These are phyloP conservation scores for Parasteatoda lunata DNA, from an alignment of 2,888 invertebrate species.

Conservation along the genomic window DNA sequence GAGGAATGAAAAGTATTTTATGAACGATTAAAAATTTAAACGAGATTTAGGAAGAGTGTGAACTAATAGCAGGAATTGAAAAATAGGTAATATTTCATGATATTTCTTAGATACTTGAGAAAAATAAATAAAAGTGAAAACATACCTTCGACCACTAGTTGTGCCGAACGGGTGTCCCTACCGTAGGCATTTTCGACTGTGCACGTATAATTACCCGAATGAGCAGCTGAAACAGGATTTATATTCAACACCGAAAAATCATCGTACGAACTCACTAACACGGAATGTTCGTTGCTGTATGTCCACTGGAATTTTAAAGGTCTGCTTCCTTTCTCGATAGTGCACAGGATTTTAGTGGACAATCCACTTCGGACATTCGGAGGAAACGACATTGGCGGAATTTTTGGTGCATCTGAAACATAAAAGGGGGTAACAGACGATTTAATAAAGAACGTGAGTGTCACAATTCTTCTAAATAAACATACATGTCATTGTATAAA, in stretches of 20 bases:
- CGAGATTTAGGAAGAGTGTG: too few relatives aligned
- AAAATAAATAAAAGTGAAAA: background rate
- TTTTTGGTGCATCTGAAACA: conserved; percentile 46
- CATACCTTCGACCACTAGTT: conserved; percentile 48
- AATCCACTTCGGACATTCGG: conserved; percentile 41
- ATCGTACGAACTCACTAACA: background rate
- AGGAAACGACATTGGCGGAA: conserved; percentile 43
- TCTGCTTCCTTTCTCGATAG: conserved; percentile 31
- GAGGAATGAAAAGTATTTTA: too few relatives aligned
- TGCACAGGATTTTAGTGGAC: conserved; percentile 34
- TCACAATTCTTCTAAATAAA: too few relatives aligned
- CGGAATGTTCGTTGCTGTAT: conserved; percentile 15
- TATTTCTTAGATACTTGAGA: background rate
- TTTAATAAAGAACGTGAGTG: too few relatives aligned
- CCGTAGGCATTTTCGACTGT: conserved; percentile 45
- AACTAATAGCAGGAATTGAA: too few relatives aligned
- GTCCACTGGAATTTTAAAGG: conserved; percentile 48
- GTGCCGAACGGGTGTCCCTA: conserved; percentile 42
- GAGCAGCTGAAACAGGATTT: conserved; percentile 30
- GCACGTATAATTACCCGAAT: conserved; percentile 67
- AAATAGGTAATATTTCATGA: background rate
- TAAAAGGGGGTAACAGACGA: too few relatives aligned
- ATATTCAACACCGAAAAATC: conserved; percentile 58
- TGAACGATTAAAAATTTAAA: too few relatives aligned
- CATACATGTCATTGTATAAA: background rate